Percentiles rank a stretch among this genome's conserved stretches.
Evolutionary conservation across 92 coral and sea anemone genomes (phyloP).

Genomic region (Epizoanthus ramosus): DNA sequence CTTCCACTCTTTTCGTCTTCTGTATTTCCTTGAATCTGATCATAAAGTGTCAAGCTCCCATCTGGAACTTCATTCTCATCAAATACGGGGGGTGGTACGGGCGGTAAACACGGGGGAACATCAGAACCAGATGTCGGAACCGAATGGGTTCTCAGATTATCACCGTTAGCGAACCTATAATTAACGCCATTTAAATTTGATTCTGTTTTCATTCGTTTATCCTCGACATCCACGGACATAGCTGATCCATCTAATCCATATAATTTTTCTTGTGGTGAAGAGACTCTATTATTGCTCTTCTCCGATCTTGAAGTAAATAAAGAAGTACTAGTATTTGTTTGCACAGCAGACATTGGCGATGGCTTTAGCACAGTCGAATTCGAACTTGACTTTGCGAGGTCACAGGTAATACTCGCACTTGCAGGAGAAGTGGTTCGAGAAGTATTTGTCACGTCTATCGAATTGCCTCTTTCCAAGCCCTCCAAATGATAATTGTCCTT

Average conservation of each 20-base stretch:
- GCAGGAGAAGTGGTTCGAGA: background rate
- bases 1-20: background rate
- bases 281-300: background rate
- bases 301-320: conserved; percentile 22
- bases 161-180: background rate
- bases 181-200: background rate
- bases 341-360: conserved; percentile 29
- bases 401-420: background rate
- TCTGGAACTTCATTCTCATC: conserved; percentile 24
- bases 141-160: background rate
- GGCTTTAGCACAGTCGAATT: conserved; percentile 10
- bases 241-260: background rate
- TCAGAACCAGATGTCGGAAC: background rate
- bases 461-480: background rate
- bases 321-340: conserved; percentile 28
- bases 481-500: background rate
- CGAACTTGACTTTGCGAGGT: conserved; percentile 1
- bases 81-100: conserved; percentile 48
- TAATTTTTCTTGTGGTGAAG: background rate
- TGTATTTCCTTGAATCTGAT: background rate
- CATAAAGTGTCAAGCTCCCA: background rate
- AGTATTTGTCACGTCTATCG: conserved; percentile 2
- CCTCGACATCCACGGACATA: background rate
- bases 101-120: conserved; percentile 46
- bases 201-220: background rate